Percentiles rank a stretch among this genome's conserved stretches.
These are phyloP conservation scores for Pangasius mekongensis DNA, from an alignment of 2,797 vertebrate genomes.

Conservation along the genomic window DNA sequence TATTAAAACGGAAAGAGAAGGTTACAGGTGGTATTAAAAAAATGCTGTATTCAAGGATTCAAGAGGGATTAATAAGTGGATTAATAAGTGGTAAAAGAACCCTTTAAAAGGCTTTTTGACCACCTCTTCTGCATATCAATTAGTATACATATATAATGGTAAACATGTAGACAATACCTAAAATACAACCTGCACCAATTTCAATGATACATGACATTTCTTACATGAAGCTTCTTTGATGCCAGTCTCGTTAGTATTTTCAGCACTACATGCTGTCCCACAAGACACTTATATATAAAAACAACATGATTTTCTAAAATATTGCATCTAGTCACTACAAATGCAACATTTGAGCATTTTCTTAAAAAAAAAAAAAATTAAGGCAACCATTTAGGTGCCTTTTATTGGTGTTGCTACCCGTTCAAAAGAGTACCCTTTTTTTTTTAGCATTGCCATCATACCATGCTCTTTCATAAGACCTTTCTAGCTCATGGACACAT, in stretches of 20 bases:
- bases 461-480: background rate
- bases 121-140: background rate
- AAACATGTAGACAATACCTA: background rate
- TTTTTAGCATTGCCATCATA: background rate
- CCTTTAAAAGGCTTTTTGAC: background rate
- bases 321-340: background rate
- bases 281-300: background rate
- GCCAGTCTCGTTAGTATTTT: background rate
- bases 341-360: background rate
- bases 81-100: background rate
- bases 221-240: background rate
- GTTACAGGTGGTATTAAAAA: background rate
- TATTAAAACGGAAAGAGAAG: background rate
- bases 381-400: background rate
- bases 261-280: background rate
- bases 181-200: background rate
- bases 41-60: background rate
- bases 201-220: background rate
- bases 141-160: background rate
- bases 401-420: background rate
- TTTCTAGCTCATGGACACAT: constrained; percentile 1
- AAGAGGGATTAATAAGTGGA: too few relatives aligned
- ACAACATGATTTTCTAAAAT: background rate
- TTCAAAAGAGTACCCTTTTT: background rate
- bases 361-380: background rate